Evolutionary conservation across 2,113 vertebrate genomes (phyloP), one percentile per base, ranked within the genome.

Genomic region (Rissa tridactyla): DNA sequence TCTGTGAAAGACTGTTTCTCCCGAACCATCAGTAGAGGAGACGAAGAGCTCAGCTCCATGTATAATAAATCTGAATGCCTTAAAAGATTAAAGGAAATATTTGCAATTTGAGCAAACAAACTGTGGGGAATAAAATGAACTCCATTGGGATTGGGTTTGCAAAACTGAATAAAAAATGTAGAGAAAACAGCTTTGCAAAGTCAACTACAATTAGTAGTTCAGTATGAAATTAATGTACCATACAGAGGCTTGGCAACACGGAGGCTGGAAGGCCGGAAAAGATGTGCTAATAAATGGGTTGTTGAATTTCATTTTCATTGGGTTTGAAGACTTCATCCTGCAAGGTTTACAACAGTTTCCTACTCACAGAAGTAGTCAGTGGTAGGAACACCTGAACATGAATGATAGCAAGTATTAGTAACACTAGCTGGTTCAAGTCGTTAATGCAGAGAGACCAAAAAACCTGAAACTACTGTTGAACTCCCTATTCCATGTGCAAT

Each of bases 51-150:
- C 32, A 90, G 84, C 62, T 92, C 89, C 44, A 23, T 7, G 60
- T 94, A 78, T 82, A 94, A 65, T 90, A 91, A 91, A 90, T 87
- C 92, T 79, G 47, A 77, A 70, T 73, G 82, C 71, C 78, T 88
- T 25, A 64, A 91, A 97, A 97, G 94, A 96, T 97, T 96, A 91
- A 97, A 97, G 75, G 85, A 94, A 88, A 70, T 93, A 95, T 89
- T 92, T 89, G 58, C 94, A 82, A 95, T 94, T 94, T 94, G 88
- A 96, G 97, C 89, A 96, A 93, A 90, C 87, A 92, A 93, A 71
- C 95, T 91, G 77, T 76, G 60, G 96, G 94, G 78, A 95, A 66
- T 96, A 82, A 95, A 81, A 90, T 71, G 6, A 90, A 86, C 30
- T 93, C 97, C 46, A 1, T 32, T 71, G 91, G 89, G 91, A 88